These are phyloP conservation scores for Leptodactylus fuscus DNA, from an alignment of 2,113 vertebrate species.

Conservation along the genomic window DNA sequence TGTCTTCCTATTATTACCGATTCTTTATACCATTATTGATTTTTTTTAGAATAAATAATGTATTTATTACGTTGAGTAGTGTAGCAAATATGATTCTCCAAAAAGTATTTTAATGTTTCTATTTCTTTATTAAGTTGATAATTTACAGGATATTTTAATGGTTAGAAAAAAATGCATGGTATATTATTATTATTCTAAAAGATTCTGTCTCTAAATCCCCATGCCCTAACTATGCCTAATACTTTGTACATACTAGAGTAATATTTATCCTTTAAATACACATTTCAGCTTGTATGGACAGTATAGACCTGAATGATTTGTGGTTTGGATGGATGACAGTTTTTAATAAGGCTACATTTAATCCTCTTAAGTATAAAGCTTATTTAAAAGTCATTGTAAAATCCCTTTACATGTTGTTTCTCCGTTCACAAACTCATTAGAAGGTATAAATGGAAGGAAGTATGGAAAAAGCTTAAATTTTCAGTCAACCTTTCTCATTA, in stretches of 20 bases:
- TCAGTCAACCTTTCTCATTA: constrained; percentile 7
- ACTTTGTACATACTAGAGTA: neutral
- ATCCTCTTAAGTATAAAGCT: constrained; percentile 32
- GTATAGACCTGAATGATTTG: neutral
- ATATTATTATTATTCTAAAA: neutral
- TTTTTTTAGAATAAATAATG: too few species aligned
- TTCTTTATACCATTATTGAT: too few species aligned
- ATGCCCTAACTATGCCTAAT: neutral
- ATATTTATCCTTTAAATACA: neutral
- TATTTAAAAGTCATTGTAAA: constrained; percentile 39
- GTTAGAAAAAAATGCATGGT: too few species aligned
- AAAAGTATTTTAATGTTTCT: too few species aligned
- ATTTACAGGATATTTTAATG: too few species aligned
- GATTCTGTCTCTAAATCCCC: neutral
- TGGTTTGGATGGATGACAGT: constrained; percentile 27
- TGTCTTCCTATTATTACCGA: too few species aligned
- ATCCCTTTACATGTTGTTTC: constrained; percentile 29
- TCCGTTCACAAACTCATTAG: constrained; percentile 31
- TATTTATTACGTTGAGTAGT: too few species aligned
- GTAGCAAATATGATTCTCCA: too few species aligned
- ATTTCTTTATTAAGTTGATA: too few species aligned
- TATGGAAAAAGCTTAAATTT: neutral
- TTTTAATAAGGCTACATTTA: constrained; percentile 48
- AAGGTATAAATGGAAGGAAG: constrained; percentile 1
- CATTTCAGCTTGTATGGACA: too few species aligned